phyloP scores from a whole-genome alignment of 2,888 invertebrate species.

The Chironomus riparius region DNA sequence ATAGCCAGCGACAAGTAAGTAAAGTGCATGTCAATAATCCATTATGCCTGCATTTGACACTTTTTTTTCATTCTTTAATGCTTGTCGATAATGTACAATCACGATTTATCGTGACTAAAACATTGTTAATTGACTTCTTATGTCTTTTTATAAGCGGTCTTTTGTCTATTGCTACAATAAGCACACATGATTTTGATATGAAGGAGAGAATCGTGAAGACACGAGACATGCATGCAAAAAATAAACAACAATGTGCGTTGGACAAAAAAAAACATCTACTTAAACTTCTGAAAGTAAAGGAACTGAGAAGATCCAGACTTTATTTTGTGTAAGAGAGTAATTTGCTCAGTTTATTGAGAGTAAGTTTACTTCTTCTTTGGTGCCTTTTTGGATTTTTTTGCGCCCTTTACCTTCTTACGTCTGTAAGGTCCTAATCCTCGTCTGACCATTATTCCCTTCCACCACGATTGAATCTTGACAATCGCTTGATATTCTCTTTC shows the following conservation, averaged over 20 bases:
- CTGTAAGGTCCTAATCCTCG: constrained; percentile 19
- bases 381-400: background rate
- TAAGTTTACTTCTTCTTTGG: background rate
- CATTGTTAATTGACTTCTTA: constrained; percentile 6
- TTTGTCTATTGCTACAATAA: too few species aligned
- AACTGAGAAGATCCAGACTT: too few species aligned
- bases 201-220: background rate
- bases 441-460: constrained; percentile 26
- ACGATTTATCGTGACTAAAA: constrained; percentile 4
- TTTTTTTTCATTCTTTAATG: background rate
- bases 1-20: background rate
- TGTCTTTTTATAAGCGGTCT: background rate
- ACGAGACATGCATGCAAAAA: background rate
- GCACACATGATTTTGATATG: background rate
- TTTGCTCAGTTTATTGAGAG: too few species aligned
- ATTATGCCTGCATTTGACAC: background rate
- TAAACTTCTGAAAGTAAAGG: too few species aligned
- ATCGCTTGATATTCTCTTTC: constrained; percentile 11
- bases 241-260: background rate
- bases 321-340: too few species aligned
- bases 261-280: background rate
- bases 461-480: constrained; percentile 22
- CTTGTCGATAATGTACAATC: constrained; percentile 3
- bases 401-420: constrained; percentile 2
- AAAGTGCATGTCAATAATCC: background rate